Conservation (phyloP, 2,888 invertebrate genomes). For the Drosophila ezoana region DNA sequence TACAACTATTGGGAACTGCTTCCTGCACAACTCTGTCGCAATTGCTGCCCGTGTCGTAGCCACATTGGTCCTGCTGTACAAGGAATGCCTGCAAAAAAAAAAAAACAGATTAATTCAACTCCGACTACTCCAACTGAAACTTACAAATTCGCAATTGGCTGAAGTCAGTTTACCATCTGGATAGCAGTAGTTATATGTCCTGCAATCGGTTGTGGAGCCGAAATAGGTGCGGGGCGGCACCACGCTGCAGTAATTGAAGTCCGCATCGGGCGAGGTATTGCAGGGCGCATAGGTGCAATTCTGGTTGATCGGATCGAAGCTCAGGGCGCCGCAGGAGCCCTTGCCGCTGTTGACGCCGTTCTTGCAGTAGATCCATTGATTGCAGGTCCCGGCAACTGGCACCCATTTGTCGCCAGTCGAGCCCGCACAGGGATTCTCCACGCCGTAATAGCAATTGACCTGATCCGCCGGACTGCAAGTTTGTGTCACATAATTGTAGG, state of each 20-base stretch:
- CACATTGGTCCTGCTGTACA: background rate
- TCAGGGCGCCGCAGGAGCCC: slow-evolving; percentile 8
- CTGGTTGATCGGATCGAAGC: background rate
- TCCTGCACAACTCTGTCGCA: slow-evolving; percentile 37
- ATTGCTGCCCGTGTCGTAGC: background rate
- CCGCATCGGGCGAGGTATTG: accelerated
- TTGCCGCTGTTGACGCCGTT: background rate
- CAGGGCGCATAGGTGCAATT: slow-evolving; percentile 44
- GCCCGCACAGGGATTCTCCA: slow-evolving; percentile 33
- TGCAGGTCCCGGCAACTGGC: slow-evolving; percentile 38
- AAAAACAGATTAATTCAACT: too few relatives aligned
- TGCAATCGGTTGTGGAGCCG: slow-evolving; percentile 22
- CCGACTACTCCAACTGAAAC: background rate
- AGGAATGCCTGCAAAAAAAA: slow-evolving; percentile 34
- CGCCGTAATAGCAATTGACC: slow-evolving; percentile 55
- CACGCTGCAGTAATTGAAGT: slow-evolving; percentile 28
- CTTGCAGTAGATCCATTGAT: slow-evolving; percentile 35
- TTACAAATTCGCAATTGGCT: slow-evolving; percentile 15
- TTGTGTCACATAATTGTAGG: slow-evolving; percentile 25
- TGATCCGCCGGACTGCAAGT: slow-evolving; percentile 27
- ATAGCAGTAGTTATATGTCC: slow-evolving; percentile 36
- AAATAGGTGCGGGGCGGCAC: slow-evolving; percentile 45
- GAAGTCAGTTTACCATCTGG: accelerated
- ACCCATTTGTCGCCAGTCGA: slow-evolving; percentile 28
- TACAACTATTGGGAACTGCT: background rate